Percentiles rank a stretch among this genome's conserved stretches.
Conservation (phyloP, 2,113 vertebrate species). For the Aphelocoma coerulescens region DNA sequence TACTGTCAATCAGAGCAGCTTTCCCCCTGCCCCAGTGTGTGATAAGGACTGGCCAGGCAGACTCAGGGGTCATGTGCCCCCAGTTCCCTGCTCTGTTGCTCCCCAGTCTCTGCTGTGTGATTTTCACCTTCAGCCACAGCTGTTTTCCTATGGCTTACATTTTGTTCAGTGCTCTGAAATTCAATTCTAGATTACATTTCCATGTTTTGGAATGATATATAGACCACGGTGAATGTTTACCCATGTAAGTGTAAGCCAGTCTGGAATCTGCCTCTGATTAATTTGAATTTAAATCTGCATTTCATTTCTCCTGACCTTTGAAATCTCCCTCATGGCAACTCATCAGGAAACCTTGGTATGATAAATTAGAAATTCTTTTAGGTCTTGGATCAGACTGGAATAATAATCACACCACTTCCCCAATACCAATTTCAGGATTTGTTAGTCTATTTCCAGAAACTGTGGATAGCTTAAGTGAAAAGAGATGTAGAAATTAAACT, state of each 20-base stretch:
- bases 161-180: not conserved
- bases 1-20: not conserved
- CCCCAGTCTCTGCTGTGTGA: not conserved
- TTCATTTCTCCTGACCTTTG: constrained; percentile 60
- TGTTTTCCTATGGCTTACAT: not conserved
- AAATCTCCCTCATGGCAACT: constrained; percentile 51
- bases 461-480: not conserved
- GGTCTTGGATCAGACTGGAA: constrained; percentile 38
- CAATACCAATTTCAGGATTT: not conserved
- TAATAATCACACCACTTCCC: constrained; percentile 13
- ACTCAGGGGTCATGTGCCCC: not conserved
- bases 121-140: not conserved
- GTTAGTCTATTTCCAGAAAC: not conserved
- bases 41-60: not conserved
- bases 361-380: constrained; percentile 60
- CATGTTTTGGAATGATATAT: not conserved
- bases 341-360: constrained; percentile 36
- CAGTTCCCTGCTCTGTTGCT: not conserved
- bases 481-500: not conserved
- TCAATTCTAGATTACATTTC: not conserved
- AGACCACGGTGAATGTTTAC: not conserved
- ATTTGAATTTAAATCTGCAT: constrained; percentile 53
- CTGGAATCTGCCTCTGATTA: constrained; percentile 9
- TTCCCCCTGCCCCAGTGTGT: not conserved
- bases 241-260: not conserved